phyloP scores from a whole-genome alignment of 2,888 invertebrate genomes.

The Malthinus seriepunctatus region DNA sequence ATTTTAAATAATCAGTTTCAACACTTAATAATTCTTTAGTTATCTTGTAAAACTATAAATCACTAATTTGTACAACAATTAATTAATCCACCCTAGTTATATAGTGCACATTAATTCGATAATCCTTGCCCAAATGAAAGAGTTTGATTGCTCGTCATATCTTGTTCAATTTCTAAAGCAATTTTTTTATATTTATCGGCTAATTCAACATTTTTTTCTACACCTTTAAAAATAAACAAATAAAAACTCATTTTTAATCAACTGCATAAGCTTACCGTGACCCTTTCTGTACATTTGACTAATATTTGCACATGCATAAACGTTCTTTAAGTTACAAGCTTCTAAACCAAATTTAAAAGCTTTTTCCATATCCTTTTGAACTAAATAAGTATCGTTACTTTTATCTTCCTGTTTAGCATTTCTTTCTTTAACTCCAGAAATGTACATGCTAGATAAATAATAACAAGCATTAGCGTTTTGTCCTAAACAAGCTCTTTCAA shows the following conservation, averaged over 20 bases:
- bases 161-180: conserved; percentile 72
- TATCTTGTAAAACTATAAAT: too few species aligned
- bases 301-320: conserved; percentile 88
- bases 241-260: not conserved
- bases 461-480: conserved; percentile 76
- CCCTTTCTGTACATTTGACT: conserved; percentile 85
- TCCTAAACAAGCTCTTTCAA: conserved; percentile 59
- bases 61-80: too few species aligned
- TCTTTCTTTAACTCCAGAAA: conserved; percentile 68
- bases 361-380: conserved; percentile 71
- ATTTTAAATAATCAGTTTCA: too few species aligned
- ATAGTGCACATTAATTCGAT: conserved; percentile 3
- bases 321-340: conserved; percentile 83
- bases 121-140: conserved; percentile 58
- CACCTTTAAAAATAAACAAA: conserved; percentile 45
- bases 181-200: conserved; percentile 73
- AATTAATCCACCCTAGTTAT: too few species aligned
- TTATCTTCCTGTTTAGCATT: conserved; percentile 37
- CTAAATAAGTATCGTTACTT: conserved; percentile 39
- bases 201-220: conserved; percentile 69
- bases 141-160: conserved; percentile 56
- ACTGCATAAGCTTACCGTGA: conserved; percentile 62
- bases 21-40: too few species aligned
- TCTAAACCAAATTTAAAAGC: conserved; percentile 78
- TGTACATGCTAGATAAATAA: conserved; percentile 77